Base-by-base conservation (phyloP, 1,140 invertebrate species). In the Drosophila erecta region DNA sequence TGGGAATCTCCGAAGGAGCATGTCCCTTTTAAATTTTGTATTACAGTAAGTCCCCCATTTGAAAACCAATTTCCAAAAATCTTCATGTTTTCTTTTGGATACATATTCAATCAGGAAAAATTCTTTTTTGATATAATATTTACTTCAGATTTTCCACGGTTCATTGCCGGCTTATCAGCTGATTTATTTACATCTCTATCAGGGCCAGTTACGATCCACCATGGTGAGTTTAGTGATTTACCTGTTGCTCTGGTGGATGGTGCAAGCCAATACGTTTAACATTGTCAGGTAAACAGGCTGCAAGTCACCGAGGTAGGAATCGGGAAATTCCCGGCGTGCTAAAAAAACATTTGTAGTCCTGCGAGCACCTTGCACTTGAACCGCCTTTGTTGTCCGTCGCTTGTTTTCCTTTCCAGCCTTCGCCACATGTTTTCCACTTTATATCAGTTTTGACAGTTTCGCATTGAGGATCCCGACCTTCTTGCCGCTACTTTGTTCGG, bases 391-490 rank as follows among this genome's bases (percentile, higher is more conserved):
- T 57, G 58, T 83, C 66, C 61, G 54, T 59, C 12, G 41, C 47
- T 67, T 51, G 64, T 70, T 70, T 67, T 35, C 67, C 27, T 17
- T 56, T n/a, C 54, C 35, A 56, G 66, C 59, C 59, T 46, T 76
- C 71, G 72, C 75, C 72, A 76, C 72, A 55, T 50, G 59, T 50
- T 66, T 53, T 49, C 50, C 47, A 58, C 47, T 76, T 53, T 76
- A 53, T 56, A 76, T 51, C 62, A 44, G 76, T 84, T 89, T 89
- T 77, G 84, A 89, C 84, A 89, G 76, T 73, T 76, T 46, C 40
- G 50, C 59, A 72, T 51, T 20, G 47, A 50, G 38, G 27, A 54
- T 51, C 35, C 17, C 44, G 37, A 49, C 27, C 47, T 27, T 20
- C 12, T 7, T n/a, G 20, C 10, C n/a, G 56, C 33, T 24, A 37